Evolutionary conservation across 2,888 invertebrate genomes (phyloP), one percentile per base, ranked within the genome.

Genomic region (Dynastes maya): DNA sequence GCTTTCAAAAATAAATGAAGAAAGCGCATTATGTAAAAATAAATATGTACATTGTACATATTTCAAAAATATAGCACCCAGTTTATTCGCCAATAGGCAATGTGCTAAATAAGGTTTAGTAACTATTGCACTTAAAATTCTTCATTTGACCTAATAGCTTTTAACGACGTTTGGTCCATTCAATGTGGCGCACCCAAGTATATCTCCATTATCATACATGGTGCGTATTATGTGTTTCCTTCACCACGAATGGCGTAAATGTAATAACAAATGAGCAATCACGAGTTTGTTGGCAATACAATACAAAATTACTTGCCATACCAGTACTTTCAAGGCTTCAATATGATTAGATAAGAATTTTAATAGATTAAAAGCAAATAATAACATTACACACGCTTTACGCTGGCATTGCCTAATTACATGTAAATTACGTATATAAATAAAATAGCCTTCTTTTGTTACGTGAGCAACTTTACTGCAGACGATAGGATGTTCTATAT

Each of bases 251-350:
- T 22, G 55, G 16, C 8, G 22, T 55, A 55, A 55, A 55, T 55
- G 13, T n/a, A 16, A n/a, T n/a, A 58, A 58, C n/a, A 58, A 58
- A 58, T 8, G 55, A 58, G 55, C 22, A 22, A 58, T 58, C 55
- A 58, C 55, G 55, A 58, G 55, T 22, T 22, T 58, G 22, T 58
- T 58, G 55, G 55, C 55, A 22, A 16, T 58, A 58, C 5, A 45
- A 22, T 67, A 67, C 45, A 27, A 64, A 67, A 67, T 67, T 49
- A 49, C 49, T 13, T 45, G 22, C 67, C 67, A 49, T 67, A 49
- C 45, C 45, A n/a, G 49, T 67, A 49, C 32, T 49, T 45, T 67
- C 67, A 67, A 67, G 67, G 67, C 6, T 67, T 27, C 27, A 27
- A 27, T 13, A 6, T 45, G 6, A 45, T 9, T 49, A 29, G n/a